Base-by-base conservation (phyloP, 2,797 vertebrate species). In the Paramormyrops hopkinsi region DNA sequence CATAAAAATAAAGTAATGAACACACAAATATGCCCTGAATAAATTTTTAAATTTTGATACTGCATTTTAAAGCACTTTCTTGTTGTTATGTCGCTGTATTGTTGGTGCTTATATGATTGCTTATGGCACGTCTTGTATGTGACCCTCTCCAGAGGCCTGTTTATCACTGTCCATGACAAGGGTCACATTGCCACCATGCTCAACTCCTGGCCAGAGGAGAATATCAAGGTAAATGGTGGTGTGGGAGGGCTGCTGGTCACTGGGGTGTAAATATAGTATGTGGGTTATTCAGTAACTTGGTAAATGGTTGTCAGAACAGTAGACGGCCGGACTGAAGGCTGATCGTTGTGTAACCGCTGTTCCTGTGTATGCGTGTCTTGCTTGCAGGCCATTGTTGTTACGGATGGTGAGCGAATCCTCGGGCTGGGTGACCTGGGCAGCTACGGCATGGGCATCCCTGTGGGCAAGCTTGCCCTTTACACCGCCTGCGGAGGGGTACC, bases 151-250 rank as follows among this genome's bases (percentile, higher is more conserved):
- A 99, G 98, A 89, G 98, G 99, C 25, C 96, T 99, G 90, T 99
- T 99, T 92, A 99, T 99, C 94, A 99, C 98, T 91, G 97, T 99
- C 93, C 99, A 99, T 82, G 99, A 99, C 92, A 97, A 95, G 93
- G 99, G 98, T 51, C 98, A 99, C 93, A 96, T 99, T 84, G 96
- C 97, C 93, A 97, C 97, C 59, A 94, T 99, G 97, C 96, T 99
- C 89, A 98, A 99, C 94, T 99, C 98, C 90, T 99, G 99, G 99
- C 98, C 98, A 46, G 97, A 97, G 94, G 97, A 99, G 86, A 89
- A 98, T 93, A 97, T 99, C 92, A 99, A 99, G 97, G 99, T 99
- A 95, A 22, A 33, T 89, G 25, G 29, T 41, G 17, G 33, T n/a
- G 53, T 19, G 41, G 46, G 46, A 44, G 22, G 48, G 48, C 29